These are phyloP conservation scores for Azemiops feae DNA, from an alignment of 2,113 vertebrate genomes.

Conservation along the genomic window DNA sequence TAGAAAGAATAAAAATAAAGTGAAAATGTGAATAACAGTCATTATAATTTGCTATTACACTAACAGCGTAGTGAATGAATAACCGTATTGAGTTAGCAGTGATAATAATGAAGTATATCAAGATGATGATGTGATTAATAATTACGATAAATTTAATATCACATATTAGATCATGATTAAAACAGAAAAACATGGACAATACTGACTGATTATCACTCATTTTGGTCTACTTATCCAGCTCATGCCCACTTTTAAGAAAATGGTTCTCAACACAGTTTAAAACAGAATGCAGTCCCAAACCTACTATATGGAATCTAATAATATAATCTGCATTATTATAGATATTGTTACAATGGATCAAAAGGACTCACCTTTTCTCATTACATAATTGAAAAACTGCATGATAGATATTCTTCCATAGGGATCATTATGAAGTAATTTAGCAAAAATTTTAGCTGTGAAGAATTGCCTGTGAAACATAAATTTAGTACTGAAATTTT, in stretches of 20 bases:
- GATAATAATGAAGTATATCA: background rate
- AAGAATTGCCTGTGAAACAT: conserved; percentile 86
- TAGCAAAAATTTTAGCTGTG: conserved; percentile 91
- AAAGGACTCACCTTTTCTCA: conserved; percentile 88
- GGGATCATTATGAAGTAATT: conserved; percentile 90
- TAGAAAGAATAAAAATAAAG: background rate
- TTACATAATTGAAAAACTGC: conserved; percentile 99
- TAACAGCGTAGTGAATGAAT: background rate
- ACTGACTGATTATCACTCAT: background rate
- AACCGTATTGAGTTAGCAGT: background rate
- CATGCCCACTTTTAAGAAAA: background rate
- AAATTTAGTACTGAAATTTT: conserved; percentile 24
- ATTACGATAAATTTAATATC: background rate
- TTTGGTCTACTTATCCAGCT: background rate
- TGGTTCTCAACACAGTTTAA: background rate
- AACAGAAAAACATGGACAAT: background rate
- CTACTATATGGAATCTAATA: background rate
- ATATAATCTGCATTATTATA: background rate
- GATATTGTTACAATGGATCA: background rate
- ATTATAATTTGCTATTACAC: background rate
- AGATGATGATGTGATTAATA: background rate
- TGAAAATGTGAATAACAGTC: background rate
- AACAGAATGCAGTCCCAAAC: background rate
- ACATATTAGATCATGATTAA: background rate
- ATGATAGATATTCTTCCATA: conserved; percentile 97